These are phyloP conservation scores for Lepus europaeus DNA, from an alignment of 2,113 vertebrate genomes.

Conservation along the genomic window DNA sequence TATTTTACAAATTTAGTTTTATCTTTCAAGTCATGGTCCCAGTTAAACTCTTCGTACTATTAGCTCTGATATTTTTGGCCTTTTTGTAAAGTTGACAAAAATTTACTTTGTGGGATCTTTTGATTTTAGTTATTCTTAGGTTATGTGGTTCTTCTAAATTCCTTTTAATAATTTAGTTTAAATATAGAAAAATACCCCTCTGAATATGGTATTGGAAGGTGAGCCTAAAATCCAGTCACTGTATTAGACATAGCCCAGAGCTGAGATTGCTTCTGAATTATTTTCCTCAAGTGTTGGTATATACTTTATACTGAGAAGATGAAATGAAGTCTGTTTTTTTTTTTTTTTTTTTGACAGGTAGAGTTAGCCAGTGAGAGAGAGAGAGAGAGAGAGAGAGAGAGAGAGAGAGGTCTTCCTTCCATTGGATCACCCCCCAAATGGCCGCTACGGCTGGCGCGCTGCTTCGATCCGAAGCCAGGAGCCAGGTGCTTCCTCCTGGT, in stretches of 20 bases:
- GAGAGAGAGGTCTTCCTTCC: too few relatives aligned
- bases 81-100: conserved; percentile 20
- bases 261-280: conserved; percentile 13
- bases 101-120: background rate
- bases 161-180: background rate
- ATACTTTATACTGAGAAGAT: background rate
- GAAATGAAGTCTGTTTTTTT: too few relatives aligned
- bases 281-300: background rate
- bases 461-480: too few relatives aligned
- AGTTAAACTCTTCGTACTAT: conserved; percentile 5
- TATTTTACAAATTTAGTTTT: background rate
- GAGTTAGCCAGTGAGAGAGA: too few relatives aligned
- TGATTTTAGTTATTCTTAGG: conserved; percentile 7
- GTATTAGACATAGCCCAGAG: background rate
- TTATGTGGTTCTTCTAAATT: background rate
- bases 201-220: background rate
- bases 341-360: too few relatives aligned
- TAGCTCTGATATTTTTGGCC: background rate
- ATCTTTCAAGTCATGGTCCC: background rate
- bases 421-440: too few relatives aligned
- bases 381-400: too few relatives aligned
- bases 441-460: too few relatives aligned
- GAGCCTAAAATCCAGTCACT: background rate
- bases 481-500: too few relatives aligned
- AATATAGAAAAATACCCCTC: background rate